Evolutionary conservation across 2,113 vertebrate species (phyloP).

Genomic region (Centropus bengalensis): DNA sequence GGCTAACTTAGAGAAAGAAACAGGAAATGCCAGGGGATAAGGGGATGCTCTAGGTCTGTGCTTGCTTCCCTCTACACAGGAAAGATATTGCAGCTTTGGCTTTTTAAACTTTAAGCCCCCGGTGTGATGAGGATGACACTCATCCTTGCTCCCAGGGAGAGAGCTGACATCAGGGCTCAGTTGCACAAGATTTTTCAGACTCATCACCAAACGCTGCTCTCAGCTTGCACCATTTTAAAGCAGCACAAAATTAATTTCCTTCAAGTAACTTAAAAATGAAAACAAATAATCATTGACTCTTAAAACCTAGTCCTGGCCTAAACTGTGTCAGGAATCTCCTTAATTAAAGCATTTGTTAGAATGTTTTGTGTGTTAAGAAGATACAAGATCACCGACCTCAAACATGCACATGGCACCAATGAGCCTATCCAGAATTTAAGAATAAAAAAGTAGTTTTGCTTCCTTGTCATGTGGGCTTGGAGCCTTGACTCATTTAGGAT

Average conservation of each 20-base stretch:
- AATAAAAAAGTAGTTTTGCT: neutral
- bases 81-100: neutral
- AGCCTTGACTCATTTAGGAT: neutral
- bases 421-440: neutral
- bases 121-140: too few species aligned
- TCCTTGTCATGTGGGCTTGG: neutral
- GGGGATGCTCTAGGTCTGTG: neutral
- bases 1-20: neutral
- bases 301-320: neutral
- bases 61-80: neutral
- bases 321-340: neutral
- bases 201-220: neutral
- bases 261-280: neutral
- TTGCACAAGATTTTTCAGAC: neutral
- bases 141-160: neutral
- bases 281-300: neutral
- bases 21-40: neutral
- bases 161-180: too few species aligned
- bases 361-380: neutral
- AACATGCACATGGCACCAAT: too few species aligned
- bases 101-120: too few species aligned
- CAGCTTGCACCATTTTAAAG: neutral
- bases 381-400: neutral
- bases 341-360: neutral
- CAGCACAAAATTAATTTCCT: neutral